Evolutionary conservation across 2,888 invertebrate genomes (phyloP), one percentile per base, ranked within the genome.

Genomic region (Coremacera marginata): DNA sequence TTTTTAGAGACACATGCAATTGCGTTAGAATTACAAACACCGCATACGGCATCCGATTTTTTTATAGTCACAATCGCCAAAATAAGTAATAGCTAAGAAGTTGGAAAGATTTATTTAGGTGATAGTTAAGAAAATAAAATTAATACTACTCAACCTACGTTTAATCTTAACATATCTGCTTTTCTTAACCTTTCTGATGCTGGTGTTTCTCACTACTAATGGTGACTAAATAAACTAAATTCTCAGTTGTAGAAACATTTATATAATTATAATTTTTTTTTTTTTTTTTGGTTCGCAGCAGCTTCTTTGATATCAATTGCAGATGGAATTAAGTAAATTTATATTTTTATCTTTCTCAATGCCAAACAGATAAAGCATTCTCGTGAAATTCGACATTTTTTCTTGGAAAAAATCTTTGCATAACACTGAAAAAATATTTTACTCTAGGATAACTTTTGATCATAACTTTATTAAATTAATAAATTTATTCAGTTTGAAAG

Each of bases 1-100:
- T 27, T 82, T 16, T 80, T 77, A 49, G 70, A 76, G 3, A 80
- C 34, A 75, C 88, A 88, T 55, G 84, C 80, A 9, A 84, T 78
- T 0, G 83, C 63, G 52, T 75, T 79, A 1, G 5, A 0, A n/a
- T 79, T 81, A 72, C 88, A 88, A 3, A 44, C 55, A 7, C 82
- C 82, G 63, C 88, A 88, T 16, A 52, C 72, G n/a, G 83, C 84
- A 5, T 80, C 80, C 9, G 8, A 65, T 3, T 8, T 37, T 49
- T 31, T 78, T 4, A 74, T 9, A 5, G 31, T 9, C 44, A 75
- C 34, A 8, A 27, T 49, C 8, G 16, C 63, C 49, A 77, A 22
- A 16, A 25, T 63, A 9, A 77, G n/a, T 3, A 70, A 70, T 2
- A 74, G 3, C 74, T 74, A 22, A 19, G 11, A 22, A 27, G 14